These are phyloP conservation scores for Sitobion miscanthi DNA, from an alignment of 1,140 invertebrate species.

Conservation along the genomic window DNA sequence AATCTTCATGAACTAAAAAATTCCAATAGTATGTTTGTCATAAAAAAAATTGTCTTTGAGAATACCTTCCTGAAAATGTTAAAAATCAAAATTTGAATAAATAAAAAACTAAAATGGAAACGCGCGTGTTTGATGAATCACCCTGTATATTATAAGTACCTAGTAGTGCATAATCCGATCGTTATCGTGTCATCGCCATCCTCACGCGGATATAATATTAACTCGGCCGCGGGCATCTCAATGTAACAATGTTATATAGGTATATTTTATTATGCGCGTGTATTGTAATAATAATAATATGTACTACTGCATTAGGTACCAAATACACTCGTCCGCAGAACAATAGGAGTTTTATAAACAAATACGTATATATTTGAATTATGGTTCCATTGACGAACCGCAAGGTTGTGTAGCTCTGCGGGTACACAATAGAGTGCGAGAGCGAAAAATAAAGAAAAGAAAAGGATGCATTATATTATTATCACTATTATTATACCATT, in stretches of 20 bases:
- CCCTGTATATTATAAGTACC: background rate
- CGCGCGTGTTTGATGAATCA: background rate
- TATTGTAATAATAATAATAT: background rate
- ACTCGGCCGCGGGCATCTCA: background rate
- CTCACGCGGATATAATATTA: background rate
- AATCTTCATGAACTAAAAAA: too few relatives aligned
- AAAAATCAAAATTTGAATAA: background rate
- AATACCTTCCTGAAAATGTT: too few relatives aligned
- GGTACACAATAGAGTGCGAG: background rate
- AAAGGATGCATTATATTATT: background rate
- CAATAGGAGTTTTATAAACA: conserved; percentile 13
- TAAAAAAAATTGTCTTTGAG: too few relatives aligned
- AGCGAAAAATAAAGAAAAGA: background rate
- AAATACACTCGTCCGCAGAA: background rate
- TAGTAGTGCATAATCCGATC: background rate
- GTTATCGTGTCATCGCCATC: background rate
- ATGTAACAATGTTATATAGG: background rate
- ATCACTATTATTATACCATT: background rate
- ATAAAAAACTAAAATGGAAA: background rate
- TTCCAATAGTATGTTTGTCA: too few relatives aligned
- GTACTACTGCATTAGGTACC: background rate
- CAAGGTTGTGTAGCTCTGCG: background rate
- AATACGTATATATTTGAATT: conserved; percentile 4
- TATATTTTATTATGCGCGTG: background rate
- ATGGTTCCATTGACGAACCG: conserved; percentile 14